A percentile compares a stretch with the other conserved stretches of the same genome.
Evolutionary conservation across 2,113 vertebrate species (phyloP).

Genomic region (Dipodomys merriami): DNA sequence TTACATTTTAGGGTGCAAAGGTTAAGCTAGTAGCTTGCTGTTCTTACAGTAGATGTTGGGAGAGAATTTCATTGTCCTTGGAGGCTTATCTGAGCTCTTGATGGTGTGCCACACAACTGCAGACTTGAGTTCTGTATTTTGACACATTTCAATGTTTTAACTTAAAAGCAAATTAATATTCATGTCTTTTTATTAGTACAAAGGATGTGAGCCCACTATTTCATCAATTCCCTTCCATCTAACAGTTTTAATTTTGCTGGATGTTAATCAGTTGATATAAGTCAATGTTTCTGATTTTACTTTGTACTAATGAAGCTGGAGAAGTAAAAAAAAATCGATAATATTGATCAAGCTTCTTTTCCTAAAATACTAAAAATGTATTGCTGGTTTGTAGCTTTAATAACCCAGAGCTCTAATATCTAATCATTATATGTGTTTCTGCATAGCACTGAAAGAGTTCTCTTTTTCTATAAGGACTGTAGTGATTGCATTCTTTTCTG

Average conservation of each 20-base stretch:
- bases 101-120: not conserved
- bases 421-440: not conserved
- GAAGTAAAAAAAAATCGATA: not conserved
- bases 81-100: not conserved
- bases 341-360: not conserved
- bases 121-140: not conserved
- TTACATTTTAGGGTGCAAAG: not conserved
- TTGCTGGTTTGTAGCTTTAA: not conserved
- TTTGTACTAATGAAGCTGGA: not conserved
- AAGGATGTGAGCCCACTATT: not conserved
- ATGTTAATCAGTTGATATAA: not conserved
- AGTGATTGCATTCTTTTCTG: not conserved
- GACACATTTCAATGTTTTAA: not conserved
- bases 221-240: not conserved
- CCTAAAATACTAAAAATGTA: not conserved
- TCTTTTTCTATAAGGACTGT: not conserved
- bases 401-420: not conserved
- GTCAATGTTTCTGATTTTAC: not conserved
- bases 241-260: not conserved
- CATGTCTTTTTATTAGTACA: not conserved
- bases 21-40: not conserved
- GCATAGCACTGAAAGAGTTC: not conserved
- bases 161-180: not conserved
- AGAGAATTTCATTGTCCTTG: fast-evolving
- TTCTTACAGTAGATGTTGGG: not conserved